Evolutionary conservation across 2,888 invertebrate species (phyloP), one percentile per base, ranked within the genome.

Genomic region (Actias luna): DNA sequence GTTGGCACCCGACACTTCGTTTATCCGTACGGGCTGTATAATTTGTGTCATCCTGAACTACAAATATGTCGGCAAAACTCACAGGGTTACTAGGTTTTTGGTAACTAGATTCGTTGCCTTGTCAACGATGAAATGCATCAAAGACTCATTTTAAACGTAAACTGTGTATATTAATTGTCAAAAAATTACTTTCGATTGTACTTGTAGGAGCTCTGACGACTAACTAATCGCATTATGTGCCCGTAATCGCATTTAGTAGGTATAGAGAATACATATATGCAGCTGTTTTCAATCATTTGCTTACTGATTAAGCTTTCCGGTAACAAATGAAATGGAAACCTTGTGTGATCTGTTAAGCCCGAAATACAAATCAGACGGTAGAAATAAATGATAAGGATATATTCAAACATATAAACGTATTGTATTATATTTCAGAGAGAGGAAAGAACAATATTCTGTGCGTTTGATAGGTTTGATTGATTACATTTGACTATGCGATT

Each of bases 391-490:
- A 55, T 55, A 55, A 50, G 46, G 55, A 29, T 55, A 55, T 52
- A 55, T 29, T 55, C 29, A 55, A 29, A 55, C n/a, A 55, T 16
- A 55, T 55, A 55, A 27, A 55, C 52, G 52, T 55, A 29, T 55
- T 55, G 52, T 55, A 35, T 59, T 59, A 39, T 42, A 46, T 39
- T 29, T 59, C 22, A 59, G 14, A 18, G 36, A 18, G 59, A 42
- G 36, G 27, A 61, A 29, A 59, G 65, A 70, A 69, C 72, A 68
- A 68, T 69, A 36, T 60, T 60, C 62, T 35, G 62, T 63, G 63
- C 58, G 62, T 63, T 61, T 72, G 72, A 71, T 69, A 66, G 70
- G 65, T 64, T 72, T 70, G 73, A 73, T 74, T 69, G 72, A 73
- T 73, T 55, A 55, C 65, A 66, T 63, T 27, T 29, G 55, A 55